Evolutionary conservation across 1,140 invertebrate species (phyloP), one percentile per base, ranked within the genome.

Genomic region (Aphidius ervi): DNA sequence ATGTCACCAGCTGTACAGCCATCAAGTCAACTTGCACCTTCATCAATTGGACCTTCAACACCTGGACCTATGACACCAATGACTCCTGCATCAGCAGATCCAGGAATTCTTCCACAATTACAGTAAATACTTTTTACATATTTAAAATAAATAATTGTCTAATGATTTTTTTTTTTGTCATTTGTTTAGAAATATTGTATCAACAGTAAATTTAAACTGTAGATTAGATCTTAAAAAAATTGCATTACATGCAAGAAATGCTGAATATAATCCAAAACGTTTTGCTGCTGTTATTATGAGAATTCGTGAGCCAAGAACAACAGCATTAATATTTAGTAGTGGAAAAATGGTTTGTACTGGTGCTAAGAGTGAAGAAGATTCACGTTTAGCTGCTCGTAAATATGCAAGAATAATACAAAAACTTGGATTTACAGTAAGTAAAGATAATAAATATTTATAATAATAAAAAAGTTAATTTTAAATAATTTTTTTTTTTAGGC

Each of bases 311-410:
- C 98, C 98, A 0, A 82, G 98, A 67, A 99, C 98, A 4, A 99
- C 98, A 31, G 98, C 98, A 9, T 80, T 99, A 9, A 99, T 99
- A 67, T 99, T 99, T 74, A 97, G 95, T 70, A 99, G 97, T 46
- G 98, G 98, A 0, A 99, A 99, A 86, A 99, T 99, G 97, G 98
- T 99, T 0, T 99, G 98, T 76, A 99, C 98, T 2, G 98, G 98
- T 20, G 98, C 98, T 1, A 99, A 99, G 83, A 99, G 95, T 84
- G 97, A 99, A 83, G 96, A 98, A 71, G 91, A 96, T 74, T 98
- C 96, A 1, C 84, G 95, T 68, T 80, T 99, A 62, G 98, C 98
- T 56, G 97, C 97, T 4, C 85, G 97, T 71, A 99, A 99, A 82
- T 99, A 99, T 84, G 98, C 98, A 20, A 85, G 98, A 71, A 99